A percentile compares a stretch with the other conserved stretches of the same genome.
phyloP scores from a whole-genome alignment of 1,140 invertebrate species.

The Pseudomyrmex flavicornis region DNA sequence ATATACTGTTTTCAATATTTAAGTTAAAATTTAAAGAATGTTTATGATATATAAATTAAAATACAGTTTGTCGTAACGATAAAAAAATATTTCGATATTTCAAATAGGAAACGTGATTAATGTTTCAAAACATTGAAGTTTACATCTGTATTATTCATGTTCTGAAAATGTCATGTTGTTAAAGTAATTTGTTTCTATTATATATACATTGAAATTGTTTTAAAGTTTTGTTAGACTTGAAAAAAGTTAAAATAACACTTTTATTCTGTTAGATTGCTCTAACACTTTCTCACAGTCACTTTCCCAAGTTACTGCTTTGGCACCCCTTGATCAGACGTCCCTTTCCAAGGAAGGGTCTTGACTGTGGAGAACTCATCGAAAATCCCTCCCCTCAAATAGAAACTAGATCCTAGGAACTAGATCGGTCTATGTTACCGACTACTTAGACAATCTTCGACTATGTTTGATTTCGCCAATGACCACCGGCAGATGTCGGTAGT shows the following conservation, averaged over 20 bases:
- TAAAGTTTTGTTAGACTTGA: slow-evolving; percentile 33
- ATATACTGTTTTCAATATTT: background rate
- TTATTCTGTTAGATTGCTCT: slow-evolving; percentile 1
- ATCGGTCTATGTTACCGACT: slow-evolving; percentile 81
- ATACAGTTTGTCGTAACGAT: background rate
- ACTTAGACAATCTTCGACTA: slow-evolving; percentile 31
- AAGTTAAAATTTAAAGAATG: background rate
- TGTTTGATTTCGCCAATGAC: slow-evolving; percentile 45
- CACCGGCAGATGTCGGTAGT: slow-evolving; percentile 78
- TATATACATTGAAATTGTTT: slow-evolving; percentile 6
- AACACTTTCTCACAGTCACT: background rate
- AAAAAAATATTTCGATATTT: background rate
- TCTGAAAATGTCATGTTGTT: background rate
- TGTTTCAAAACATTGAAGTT: slow-evolving; percentile 8
- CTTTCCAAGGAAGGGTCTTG: background rate
- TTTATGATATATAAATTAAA: background rate
- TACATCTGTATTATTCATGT: background rate
- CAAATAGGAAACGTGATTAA: background rate
- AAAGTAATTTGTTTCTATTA: no score
- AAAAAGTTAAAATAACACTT: slow-evolving; percentile 39
- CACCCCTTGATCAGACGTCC: slow-evolving; percentile 42
- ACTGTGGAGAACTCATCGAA: slow-evolving; percentile 76
- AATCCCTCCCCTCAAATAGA: slow-evolving; percentile 33
- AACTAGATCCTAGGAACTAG: slow-evolving; percentile 66
- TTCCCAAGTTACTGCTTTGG: slow-evolving; percentile 41